A percentile compares a stretch with the other conserved stretches of the same genome.
phyloP scores from a whole-genome alignment of 2,113 vertebrate species.

The Callospermophilus lateralis region DNA sequence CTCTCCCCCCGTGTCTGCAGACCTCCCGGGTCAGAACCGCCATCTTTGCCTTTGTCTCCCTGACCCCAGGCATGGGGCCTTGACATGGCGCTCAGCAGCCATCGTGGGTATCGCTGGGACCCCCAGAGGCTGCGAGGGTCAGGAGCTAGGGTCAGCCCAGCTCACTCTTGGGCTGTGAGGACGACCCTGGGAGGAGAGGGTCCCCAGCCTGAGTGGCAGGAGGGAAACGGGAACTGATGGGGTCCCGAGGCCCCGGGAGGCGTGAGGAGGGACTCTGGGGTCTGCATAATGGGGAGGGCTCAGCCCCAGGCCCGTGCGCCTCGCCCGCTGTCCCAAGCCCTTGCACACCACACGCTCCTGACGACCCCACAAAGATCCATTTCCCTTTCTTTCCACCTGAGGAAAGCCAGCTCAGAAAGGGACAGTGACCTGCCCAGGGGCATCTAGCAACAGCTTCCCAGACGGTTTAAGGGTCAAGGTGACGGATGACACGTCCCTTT shows the following conservation, averaged over 20 bases:
- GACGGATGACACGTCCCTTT: too few relatives aligned
- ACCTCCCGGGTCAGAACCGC: too few relatives aligned
- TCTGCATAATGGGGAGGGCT: too few relatives aligned
- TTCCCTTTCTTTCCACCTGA: not conserved
- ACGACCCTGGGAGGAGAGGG: too few relatives aligned
- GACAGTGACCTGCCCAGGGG: too few relatives aligned
- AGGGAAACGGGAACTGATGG: fast-evolving
- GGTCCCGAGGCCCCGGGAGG: too few relatives aligned
- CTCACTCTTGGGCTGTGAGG: not conserved
- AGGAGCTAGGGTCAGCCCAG: too few relatives aligned
- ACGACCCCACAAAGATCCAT: not conserved
- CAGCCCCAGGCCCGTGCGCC: too few relatives aligned
- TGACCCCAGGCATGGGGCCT: not conserved
- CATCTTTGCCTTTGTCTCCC: too few relatives aligned
- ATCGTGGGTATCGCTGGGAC: fast-evolving
- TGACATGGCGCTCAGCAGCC: not conserved
- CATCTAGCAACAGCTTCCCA: not conserved
- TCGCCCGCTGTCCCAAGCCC: too few relatives aligned
- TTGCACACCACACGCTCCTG: too few relatives aligned
- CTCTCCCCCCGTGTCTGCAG: not conserved
- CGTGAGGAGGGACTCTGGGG: not conserved
- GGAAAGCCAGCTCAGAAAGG: not conserved
- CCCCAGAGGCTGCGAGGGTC: too few relatives aligned
- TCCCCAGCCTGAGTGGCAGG: not conserved
- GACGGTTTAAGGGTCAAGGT: not conserved